Base-by-base conservation (phyloP, 2,113 vertebrate genomes). In the Plotosus lineatus region DNA sequence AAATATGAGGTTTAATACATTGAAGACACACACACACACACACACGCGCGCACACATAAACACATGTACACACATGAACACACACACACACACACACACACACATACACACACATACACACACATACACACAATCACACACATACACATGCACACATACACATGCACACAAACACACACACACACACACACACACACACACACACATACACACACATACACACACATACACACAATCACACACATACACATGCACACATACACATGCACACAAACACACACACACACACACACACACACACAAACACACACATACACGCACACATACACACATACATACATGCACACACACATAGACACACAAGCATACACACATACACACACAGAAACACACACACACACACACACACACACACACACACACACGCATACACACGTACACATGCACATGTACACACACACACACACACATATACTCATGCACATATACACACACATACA, bases 151-250 rank as follows among this genome's bases (percentile, higher is more conserved):
- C 69, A 51, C 46, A 50, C 44, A 19, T 28, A 73, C 28, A 4
- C 42, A 28, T 28, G 3, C 38, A 31, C 15, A 23, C 40, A 11
- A 38, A 33, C 55, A 14, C 75, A 60, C 55, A 61, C 51, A 60
- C 53, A 76, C 72, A 72, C 69, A 72, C 44, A 63, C 60, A 63
- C 60, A n/a, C n/a, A n/a, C n/a, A n/a, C n/a, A n/a, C n/a, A n/a
- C n/a, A n/a, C n/a, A n/a, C n/a, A n/a, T n/a, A n/a, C n/a, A n/a
- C n/a, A n/a, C n/a, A n/a, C n/a, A n/a, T n/a, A n/a, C n/a, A 68
- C 65, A 42, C 33, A 53, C 71, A 53, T 31, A n/a, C 28, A 46
- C 42, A 46, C 46, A 50, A 46, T 21, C 71, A 51, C 69, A 46
- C 42, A 46, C 44, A 17, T 26, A 72, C 44, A 72, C 69, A 50